A percentile compares a stretch with the other conserved stretches of the same genome.
Evolutionary conservation across 2,797 vertebrate species (phyloP).

Genomic region (Florisuga fusca): DNA sequence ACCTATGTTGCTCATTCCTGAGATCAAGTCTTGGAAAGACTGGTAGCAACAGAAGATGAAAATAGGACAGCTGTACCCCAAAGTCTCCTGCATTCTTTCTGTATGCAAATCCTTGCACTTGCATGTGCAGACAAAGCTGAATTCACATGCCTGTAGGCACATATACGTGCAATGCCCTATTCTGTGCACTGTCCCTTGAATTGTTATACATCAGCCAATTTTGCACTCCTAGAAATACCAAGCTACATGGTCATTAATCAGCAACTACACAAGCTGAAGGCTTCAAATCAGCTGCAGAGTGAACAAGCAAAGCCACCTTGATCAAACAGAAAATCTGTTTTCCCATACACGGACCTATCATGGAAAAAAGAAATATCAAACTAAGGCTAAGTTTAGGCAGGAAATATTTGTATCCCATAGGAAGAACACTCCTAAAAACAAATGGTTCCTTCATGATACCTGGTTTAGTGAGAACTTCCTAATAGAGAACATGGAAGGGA

Average conservation of each 20-base stretch:
- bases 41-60: not conserved
- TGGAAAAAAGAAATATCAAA: not conserved
- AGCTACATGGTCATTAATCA: not conserved
- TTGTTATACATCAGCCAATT: not conserved
- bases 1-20: not conserved
- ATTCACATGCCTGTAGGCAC: not conserved
- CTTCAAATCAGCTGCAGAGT: not conserved
- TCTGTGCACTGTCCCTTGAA: not conserved
- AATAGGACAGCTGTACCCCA: constrained; percentile 26
- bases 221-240: not conserved
- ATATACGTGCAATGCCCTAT: not conserved
- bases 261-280: not conserved
- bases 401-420: not conserved
- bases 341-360: not conserved
- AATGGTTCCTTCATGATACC: not conserved
- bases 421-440: not conserved
- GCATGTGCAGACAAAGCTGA: constrained; percentile 1
- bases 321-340: not conserved
- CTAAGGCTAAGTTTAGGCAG: not conserved
- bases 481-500: not conserved
- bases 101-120: constrained; percentile 6
- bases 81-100: constrained; percentile 39
- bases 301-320: not conserved
- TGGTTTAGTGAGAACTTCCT: not conserved
- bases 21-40: constrained; percentile 38